These are phyloP conservation scores for Epizoanthus ramosus DNA, from an alignment of 92 coral and sea anemone species.

Conservation along the genomic window DNA sequence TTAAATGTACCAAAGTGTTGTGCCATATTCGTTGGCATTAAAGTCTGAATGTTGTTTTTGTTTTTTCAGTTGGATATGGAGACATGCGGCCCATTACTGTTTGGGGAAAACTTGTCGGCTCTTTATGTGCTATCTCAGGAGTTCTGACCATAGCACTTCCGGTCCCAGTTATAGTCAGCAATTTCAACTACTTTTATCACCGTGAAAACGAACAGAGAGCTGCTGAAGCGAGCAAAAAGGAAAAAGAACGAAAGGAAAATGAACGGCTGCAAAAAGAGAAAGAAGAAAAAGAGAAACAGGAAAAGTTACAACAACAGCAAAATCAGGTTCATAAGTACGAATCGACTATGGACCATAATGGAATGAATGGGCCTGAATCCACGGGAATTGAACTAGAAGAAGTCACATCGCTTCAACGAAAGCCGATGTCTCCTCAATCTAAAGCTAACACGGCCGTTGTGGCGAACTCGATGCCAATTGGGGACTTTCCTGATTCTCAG, in stretches of 20 bases:
- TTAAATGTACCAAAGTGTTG: background rate
- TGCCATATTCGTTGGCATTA: background rate
- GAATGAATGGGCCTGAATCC: slow-evolving; percentile 90
- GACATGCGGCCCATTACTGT: slow-evolving; percentile 98
- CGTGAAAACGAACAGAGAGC: slow-evolving; percentile 99
- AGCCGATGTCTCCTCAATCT: slow-evolving; percentile 30
- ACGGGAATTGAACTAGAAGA: slow-evolving; percentile 80
- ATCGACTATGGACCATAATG: slow-evolving; percentile 84
- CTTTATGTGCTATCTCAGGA: slow-evolving; percentile 98
- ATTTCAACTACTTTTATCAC: slow-evolving; percentile 97
- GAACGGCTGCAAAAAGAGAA: slow-evolving; percentile 70
- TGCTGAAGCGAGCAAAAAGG: slow-evolving; percentile 95
- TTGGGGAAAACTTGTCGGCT: slow-evolving; percentile 99
- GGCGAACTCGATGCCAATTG: slow-evolving; percentile 78
- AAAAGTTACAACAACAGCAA: slow-evolving; percentile 48
- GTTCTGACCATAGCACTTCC: slow-evolving; percentile 99
- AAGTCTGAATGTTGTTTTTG: background rate
- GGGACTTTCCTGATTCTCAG: slow-evolving; percentile 65
- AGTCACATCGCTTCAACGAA: slow-evolving; percentile 54
- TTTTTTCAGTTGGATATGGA: slow-evolving; percentile 86
- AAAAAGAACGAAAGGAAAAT: slow-evolving; percentile 89
- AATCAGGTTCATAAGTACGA: slow-evolving; percentile 59
- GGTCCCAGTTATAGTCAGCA: slow-evolving; percentile 96
- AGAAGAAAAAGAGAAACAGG: slow-evolving; percentile 67
- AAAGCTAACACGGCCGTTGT: slow-evolving; percentile 88